Evolutionary conservation across 2,113 vertebrate genomes (phyloP).

Genomic region (Pycnonotus jocosus): DNA sequence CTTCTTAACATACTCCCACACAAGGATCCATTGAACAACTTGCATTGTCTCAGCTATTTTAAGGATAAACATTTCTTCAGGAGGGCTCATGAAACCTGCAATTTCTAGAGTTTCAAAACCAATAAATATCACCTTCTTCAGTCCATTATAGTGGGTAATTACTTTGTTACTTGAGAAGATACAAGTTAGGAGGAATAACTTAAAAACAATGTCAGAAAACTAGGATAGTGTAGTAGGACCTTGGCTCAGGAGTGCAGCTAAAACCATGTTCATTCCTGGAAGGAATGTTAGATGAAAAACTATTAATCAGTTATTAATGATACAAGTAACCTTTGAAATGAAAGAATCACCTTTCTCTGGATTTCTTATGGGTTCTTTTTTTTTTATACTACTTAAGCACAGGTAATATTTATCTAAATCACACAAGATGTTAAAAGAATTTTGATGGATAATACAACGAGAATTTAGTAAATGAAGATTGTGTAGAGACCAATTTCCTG

Average conservation of each 20-base stretch:
- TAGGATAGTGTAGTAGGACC: background rate
- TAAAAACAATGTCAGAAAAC: background rate
- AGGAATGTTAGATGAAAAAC: background rate
- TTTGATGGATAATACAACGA: background rate
- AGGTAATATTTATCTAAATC: background rate
- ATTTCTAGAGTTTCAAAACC: background rate
- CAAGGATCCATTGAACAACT: constrained; percentile 6
- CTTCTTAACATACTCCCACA: constrained; percentile 1
- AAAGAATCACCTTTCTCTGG: background rate
- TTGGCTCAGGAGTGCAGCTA: background rate
- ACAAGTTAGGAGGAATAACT: background rate
- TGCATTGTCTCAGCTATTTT: background rate
- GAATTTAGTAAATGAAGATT: background rate
- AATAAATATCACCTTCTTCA: background rate
- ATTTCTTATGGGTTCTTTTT: background rate
- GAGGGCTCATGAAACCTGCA: background rate
- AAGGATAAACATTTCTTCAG: background rate
- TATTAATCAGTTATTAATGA: background rate
- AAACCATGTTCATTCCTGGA: background rate
- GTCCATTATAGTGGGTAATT: background rate
- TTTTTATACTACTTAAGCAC: background rate
- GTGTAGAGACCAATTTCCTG: background rate
- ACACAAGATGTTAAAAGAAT: background rate
- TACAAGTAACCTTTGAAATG: background rate
- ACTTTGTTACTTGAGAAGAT: background rate